Evolutionary conservation across 2,113 vertebrate genomes (phyloP), one percentile per base, ranked within the genome.

Genomic region (Scytalopus superciliaris): DNA sequence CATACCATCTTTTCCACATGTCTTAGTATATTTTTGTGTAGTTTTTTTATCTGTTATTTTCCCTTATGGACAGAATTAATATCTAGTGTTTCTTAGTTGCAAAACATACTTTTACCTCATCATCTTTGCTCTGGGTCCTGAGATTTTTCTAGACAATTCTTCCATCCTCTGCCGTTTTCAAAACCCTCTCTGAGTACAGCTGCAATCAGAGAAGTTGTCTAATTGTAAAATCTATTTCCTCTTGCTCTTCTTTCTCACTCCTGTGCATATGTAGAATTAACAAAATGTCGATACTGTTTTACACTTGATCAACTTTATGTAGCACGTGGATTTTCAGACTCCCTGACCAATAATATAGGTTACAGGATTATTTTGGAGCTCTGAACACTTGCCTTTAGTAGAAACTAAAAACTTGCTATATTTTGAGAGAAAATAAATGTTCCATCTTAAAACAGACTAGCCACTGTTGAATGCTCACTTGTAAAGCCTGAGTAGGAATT

Each of bases 391-490:
- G 14, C 23, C n/a, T 82, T 13, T 80, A 24, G 12, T 62, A 53
- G 35, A 27, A 30, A 62, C 52, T 5, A 69, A 70, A 64, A 89
- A 37, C 13, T 39, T 28, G 3, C 13, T 55, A 1, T 93, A 73
- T 92, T 92, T 91, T 60, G 62, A 83, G 22, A 88, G 68, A 81
- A 89, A 87, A 84, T 50, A 95, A 72, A 68, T 44, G 35, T 74
- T 85, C 45, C 2, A 1, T 83, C 94, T 94, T 59, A 57, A 57
- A 91, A 50, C 14, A 28, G n/a, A 25, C 68, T 80, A 6, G 40
- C 21, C 25, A 14, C 68, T 55, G 62, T 66, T 50, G 47, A 81
- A 73, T 84, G 39, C n/a, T 69, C 27, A 9, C 33, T 88, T 69
- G n/a, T 37, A 81, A 92, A 94, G 40, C 56, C 45, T 81, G 84